phyloP scores from a whole-genome alignment of 2,888 invertebrate genomes.

The Morpho deidamia region DNA sequence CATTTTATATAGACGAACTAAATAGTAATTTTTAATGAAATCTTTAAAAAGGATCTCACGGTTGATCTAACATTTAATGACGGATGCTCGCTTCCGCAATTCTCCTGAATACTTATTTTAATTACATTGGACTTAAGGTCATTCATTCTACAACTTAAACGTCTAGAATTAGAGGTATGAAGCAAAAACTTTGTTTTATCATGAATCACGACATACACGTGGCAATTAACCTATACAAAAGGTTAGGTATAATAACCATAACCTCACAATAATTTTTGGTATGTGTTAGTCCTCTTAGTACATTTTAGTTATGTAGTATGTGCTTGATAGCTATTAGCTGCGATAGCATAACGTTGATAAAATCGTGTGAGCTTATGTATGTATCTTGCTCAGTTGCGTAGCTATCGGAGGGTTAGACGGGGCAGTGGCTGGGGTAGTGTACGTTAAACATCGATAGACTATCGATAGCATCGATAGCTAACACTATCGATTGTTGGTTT shows the following conservation, averaged over 20 bases:
- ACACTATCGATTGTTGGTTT: too few relatives aligned
- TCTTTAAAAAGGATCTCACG: conserved; percentile 48
- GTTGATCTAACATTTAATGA: conserved; percentile 39
- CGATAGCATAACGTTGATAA: too few relatives aligned
- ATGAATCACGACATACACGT: conserved; percentile 18
- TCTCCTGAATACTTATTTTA: conserved; percentile 51
- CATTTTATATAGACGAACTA: not conserved
- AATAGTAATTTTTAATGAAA: not conserved
- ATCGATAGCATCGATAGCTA: too few relatives aligned
- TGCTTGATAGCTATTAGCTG: too few relatives aligned
- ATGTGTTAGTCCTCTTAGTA: too few relatives aligned
- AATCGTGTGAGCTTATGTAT: too few relatives aligned
- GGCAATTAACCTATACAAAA: not conserved
- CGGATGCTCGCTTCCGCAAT: conserved; percentile 51
- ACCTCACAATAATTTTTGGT: too few relatives aligned
- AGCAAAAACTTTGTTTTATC: conserved; percentile 26
- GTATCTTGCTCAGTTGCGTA: too few relatives aligned
- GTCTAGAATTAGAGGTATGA: conserved; percentile 47
- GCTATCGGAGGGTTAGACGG: too few relatives aligned
- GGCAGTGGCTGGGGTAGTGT: too few relatives aligned
- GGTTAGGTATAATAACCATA: not conserved
- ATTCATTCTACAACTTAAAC: conserved; percentile 38
- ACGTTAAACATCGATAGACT: too few relatives aligned
- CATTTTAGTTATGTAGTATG: too few relatives aligned
- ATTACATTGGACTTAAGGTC: conserved; percentile 48